These are phyloP conservation scores for Callimorpha dominula DNA, from an alignment of 2,888 invertebrate species.

Conservation along the genomic window DNA sequence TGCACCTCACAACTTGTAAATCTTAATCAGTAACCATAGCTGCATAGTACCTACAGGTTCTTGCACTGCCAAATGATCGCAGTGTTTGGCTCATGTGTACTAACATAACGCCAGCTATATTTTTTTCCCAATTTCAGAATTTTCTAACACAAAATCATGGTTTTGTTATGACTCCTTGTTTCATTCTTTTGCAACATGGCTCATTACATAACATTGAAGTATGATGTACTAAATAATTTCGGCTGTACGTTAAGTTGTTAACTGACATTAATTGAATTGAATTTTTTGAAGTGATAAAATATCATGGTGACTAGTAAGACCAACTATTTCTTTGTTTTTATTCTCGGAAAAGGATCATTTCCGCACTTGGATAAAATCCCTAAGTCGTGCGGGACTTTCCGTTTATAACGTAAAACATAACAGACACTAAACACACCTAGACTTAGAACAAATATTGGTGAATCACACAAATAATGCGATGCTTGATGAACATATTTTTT, in stretches of 20 bases:
- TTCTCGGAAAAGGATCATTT: not conserved
- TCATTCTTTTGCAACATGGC: not conserved
- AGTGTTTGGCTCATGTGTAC: not conserved
- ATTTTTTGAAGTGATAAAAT: no score
- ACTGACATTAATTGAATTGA: not conserved
- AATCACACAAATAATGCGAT: not conserved
- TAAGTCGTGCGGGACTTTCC: not conserved
- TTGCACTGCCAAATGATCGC: not conserved
- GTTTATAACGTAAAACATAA: not conserved
- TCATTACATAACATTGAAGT: not conserved
- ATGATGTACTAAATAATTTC: not conserved
- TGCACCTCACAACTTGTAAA: not conserved
- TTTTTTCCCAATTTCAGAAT: not conserved
- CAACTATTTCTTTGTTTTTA: not conserved
- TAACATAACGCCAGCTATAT: not conserved
- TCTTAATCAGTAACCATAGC: not conserved
- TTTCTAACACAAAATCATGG: not conserved
- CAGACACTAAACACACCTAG: not conserved
- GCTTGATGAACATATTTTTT: not conserved
- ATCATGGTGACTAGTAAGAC: not conserved
- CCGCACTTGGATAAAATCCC: not conserved
- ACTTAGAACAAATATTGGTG: not conserved
- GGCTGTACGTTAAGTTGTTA: not conserved
- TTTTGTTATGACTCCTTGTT: not conserved
- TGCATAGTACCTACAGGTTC: not conserved